phyloP scores from a whole-genome alignment of 2,113 vertebrate genomes.

The Cercopithecus mona region DNA sequence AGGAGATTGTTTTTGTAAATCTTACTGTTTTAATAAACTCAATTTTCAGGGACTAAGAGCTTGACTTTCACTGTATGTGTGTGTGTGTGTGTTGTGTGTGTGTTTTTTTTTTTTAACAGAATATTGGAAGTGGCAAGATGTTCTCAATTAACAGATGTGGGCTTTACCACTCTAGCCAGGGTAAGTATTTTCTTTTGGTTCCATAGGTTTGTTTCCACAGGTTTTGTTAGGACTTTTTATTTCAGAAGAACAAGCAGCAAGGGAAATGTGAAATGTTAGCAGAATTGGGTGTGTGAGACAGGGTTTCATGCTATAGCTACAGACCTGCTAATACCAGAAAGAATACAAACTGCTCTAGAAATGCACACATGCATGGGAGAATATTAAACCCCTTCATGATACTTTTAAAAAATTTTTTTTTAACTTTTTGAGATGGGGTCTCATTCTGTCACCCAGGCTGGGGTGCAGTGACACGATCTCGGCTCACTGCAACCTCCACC shows the following conservation, averaged over 20 bases:
- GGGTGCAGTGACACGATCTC: too few relatives aligned
- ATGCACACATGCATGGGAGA: background rate
- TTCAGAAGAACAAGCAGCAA: conserved; percentile 15
- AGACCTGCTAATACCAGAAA: background rate
- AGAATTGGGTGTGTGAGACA: background rate
- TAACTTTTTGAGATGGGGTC: too few relatives aligned
- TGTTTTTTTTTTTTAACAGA: conserved; percentile 82
- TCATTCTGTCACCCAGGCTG: too few relatives aligned
- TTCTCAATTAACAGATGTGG: conserved; percentile 97
- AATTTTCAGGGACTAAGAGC: conserved; percentile 23
- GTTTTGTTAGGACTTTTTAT: background rate
- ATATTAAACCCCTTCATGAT: background rate
- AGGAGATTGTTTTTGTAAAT: conserved; percentile 53
- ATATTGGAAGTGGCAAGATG: conserved; percentile 98
- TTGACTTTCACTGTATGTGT: conserved; percentile 39
- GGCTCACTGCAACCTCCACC: too few relatives aligned
- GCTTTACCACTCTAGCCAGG: conserved; percentile 96
- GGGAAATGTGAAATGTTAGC: background rate
- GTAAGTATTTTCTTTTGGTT: conserved; percentile 84
- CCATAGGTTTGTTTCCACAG: background rate
- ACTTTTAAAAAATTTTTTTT: too few relatives aligned
- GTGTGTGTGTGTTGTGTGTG: too few relatives aligned
- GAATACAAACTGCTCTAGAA: background rate
- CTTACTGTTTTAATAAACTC: conserved; percentile 33
- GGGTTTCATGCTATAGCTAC: background rate